Percentiles rank a stretch among this genome's conserved stretches.
Evolutionary conservation across 2,113 vertebrate species (phyloP).

Genomic region (Corythaixoides concolor): DNA sequence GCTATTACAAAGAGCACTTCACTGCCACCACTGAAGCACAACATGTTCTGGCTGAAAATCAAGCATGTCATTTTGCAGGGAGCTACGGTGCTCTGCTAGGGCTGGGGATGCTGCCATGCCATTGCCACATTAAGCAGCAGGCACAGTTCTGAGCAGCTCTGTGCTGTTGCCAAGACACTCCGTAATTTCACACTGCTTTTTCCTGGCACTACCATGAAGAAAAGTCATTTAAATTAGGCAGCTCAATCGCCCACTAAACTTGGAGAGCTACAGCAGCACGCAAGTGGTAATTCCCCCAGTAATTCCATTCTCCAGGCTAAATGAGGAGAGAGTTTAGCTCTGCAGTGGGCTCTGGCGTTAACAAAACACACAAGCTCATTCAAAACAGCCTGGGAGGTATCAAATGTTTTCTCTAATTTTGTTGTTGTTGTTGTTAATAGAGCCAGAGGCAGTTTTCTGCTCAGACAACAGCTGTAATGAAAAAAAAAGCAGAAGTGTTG

Average conservation of each 20-base stretch:
- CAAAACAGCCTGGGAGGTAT: conserved; percentile 2
- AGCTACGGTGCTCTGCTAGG: neutral
- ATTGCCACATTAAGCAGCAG: neutral
- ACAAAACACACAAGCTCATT: conserved; percentile 14
- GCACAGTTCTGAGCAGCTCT: neutral
- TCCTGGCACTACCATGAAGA: neutral
- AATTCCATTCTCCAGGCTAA: neutral
- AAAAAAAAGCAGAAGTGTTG: neutral
- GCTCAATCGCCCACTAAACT: neutral
- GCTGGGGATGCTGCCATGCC: neutral
- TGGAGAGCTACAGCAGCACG: neutral
- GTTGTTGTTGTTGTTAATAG: neutral
- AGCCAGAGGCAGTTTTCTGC: neutral
- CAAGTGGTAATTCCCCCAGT: neutral
- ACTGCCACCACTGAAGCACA: neutral
- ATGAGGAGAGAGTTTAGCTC: neutral
- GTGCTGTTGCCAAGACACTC: neutral
- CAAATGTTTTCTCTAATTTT: conserved; percentile 20
- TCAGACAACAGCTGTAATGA: neutral
- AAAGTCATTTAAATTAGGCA: conserved; percentile 7
- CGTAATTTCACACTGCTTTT: neutral
- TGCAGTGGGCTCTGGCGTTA: neutral
- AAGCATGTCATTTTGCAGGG: neutral
- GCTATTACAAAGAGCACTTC: neutral
- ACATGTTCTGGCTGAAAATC: neutral